Base-by-base conservation (phyloP, 2,797 vertebrate genomes). In the Tinamus major region DNA sequence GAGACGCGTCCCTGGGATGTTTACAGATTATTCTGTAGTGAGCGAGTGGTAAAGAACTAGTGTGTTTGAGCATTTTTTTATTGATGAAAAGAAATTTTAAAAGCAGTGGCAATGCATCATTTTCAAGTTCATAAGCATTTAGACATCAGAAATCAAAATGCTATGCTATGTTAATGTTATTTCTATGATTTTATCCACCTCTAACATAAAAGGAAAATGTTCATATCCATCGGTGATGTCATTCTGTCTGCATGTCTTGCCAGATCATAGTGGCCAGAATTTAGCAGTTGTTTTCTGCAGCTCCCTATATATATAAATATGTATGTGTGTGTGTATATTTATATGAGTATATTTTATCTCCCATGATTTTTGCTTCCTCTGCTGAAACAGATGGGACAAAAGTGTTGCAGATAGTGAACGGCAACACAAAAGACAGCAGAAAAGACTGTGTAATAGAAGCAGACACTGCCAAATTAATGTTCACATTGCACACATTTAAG, bases 321-420 rank as follows among this genome's bases (percentile, higher is more conserved):
- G 44, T 26, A 33, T 71, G 53, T 49, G 12, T 49, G 48, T 21
- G 18, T 49, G 48, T 49, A 13, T 49, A 12, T 51, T 51, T 51
- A 51, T 26, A 14, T 26, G 6, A 51, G 14, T 41, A 9, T 58
- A 65, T 92, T 84, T 74, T 13, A 24, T 94, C 70, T 94, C 65
- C 88, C 23, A 10, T 72, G 39, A 79, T 80, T 89, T 95, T 91
- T 91, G 26, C 75, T 95, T 96, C 86, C 44, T 96, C 8, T 56
- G 18, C 82, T 77, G 12, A 61, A 92, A 79, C 86, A 96, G 94
- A 94, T 95, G 89, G 94, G 74, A 70, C 5, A 27, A 87, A 87
- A 86, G 79, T n/a, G n/a, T n/a, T n/a, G n/a, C n/a, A n/a, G n/a
- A n/a, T n/a, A n/a, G n/a, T n/a, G n/a, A n/a, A n/a, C n/a, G n/a